phyloP scores from a whole-genome alignment of 2,888 invertebrate species.

The Habrosyne pyritoides region DNA sequence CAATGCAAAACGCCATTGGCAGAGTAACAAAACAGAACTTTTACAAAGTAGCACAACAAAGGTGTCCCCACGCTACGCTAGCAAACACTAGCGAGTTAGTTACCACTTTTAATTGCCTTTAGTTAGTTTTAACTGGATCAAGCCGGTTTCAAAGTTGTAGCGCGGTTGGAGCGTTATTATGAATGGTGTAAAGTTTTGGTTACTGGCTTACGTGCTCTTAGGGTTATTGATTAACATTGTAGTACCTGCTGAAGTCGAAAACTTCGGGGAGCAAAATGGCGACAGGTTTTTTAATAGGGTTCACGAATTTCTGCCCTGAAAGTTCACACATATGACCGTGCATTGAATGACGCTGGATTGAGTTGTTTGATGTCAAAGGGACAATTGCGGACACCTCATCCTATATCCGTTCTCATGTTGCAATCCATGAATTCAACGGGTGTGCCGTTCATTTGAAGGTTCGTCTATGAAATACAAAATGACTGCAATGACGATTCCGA shows the following conservation, averaged over 20 bases:
- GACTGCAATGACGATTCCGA: too few relatives aligned
- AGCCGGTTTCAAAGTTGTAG: conserved; percentile 34
- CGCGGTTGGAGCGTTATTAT: conserved; percentile 30
- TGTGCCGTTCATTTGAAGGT: too few relatives aligned
- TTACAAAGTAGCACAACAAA: conserved; percentile 8
- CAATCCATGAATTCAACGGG: too few relatives aligned
- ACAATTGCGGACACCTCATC: background rate
- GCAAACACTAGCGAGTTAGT: conserved; percentile 31
- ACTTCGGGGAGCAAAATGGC: background rate
- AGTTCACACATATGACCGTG: background rate
- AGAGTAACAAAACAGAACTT: conserved; percentile 1
- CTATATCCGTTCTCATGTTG: too few relatives aligned
- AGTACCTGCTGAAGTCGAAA: background rate
- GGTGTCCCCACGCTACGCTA: conserved; percentile 15
- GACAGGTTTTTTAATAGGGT: background rate
- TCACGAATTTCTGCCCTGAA: background rate
- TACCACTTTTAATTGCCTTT: conserved; percentile 49
- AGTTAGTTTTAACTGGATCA: conserved; percentile 52
- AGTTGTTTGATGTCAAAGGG: background rate
- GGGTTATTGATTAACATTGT: conserved; percentile 2
- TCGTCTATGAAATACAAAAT: too few relatives aligned
- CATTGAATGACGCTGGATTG: background rate
- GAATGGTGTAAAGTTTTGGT: conserved; percentile 13
- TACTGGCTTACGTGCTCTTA: conserved; percentile 3
- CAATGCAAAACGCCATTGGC: background rate